These are phyloP conservation scores for Cephus runcator DNA, from an alignment of 2,888 invertebrate genomes.

Conservation along the genomic window DNA sequence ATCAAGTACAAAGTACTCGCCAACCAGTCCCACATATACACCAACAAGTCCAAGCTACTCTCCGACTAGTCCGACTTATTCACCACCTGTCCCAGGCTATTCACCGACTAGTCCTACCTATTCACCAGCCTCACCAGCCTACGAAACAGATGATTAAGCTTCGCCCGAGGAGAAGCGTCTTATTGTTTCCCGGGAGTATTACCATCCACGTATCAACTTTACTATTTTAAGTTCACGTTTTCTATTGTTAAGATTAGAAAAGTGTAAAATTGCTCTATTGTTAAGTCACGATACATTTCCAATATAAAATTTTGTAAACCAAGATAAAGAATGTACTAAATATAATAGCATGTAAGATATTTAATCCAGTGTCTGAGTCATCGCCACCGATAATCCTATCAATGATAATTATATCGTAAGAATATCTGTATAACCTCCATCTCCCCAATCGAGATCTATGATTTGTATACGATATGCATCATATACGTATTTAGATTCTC, in stretches of 20 bases:
- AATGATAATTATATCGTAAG: neutral
- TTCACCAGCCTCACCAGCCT: slow-evolving; percentile 76
- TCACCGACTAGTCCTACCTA: slow-evolving; percentile 72
- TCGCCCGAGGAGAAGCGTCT: neutral
- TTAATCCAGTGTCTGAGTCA: neutral
- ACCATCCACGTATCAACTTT: neutral
- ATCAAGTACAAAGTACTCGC: slow-evolving; percentile 80
- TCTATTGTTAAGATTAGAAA: neutral
- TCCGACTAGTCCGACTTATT: slow-evolving; percentile 81
- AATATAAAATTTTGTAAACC: neutral
- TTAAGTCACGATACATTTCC: neutral
- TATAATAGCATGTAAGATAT: neutral
- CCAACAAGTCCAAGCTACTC: slow-evolving; percentile 84
- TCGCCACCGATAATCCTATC: neutral
- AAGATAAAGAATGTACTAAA: neutral
- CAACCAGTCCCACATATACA: slow-evolving; percentile 82
- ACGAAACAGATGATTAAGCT: slow-evolving; percentile 70
- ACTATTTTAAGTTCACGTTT: neutral
- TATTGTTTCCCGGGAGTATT: neutral
- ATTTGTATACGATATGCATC: neutral
- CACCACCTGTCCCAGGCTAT: slow-evolving; percentile 75
- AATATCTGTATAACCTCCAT: neutral
- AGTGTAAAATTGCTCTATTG: neutral
- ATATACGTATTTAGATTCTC: neutral
- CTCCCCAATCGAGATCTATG: neutral